These are phyloP conservation scores for Dryomyza anilis DNA, from an alignment of 2,888 invertebrate genomes.

Conservation along the genomic window DNA sequence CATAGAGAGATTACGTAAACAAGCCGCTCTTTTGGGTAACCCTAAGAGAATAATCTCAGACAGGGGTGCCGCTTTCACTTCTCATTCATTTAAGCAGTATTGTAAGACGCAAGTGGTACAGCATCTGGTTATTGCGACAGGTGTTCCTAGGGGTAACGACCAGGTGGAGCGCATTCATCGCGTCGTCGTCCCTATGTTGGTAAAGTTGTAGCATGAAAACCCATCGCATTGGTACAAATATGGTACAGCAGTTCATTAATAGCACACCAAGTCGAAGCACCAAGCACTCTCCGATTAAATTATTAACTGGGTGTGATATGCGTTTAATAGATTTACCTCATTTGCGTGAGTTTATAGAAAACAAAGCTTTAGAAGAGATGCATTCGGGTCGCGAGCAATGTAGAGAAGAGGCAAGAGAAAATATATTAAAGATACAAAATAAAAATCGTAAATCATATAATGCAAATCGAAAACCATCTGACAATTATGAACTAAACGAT, in stretches of 20 bases:
- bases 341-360: background rate
- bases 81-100: constrained; percentile 41
- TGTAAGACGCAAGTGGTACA: constrained; percentile 33
- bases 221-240: background rate
- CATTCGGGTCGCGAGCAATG: background rate
- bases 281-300: background rate
- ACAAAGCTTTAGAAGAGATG: background rate
- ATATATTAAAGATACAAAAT: no score
- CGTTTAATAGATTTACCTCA: background rate
- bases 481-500: constrained; percentile 4
- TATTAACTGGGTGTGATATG: background rate
- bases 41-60: constrained; percentile 31
- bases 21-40: constrained; percentile 39
- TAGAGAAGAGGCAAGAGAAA: background rate
- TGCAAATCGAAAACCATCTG: background rate
- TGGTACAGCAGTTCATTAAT: background rate
- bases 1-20: constrained; percentile 42
- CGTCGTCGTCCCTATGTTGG: constrained; percentile 23
- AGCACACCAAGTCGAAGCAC: background rate
- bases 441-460: background rate
- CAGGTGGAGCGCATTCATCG: constrained; percentile 42
- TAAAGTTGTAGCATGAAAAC: background rate
- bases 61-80: constrained; percentile 33
- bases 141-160: constrained; percentile 36
- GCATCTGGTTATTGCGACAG: constrained; percentile 29